phyloP scores from a whole-genome alignment of 2,797 vertebrate species.

The Sebastolobus alascanus region DNA sequence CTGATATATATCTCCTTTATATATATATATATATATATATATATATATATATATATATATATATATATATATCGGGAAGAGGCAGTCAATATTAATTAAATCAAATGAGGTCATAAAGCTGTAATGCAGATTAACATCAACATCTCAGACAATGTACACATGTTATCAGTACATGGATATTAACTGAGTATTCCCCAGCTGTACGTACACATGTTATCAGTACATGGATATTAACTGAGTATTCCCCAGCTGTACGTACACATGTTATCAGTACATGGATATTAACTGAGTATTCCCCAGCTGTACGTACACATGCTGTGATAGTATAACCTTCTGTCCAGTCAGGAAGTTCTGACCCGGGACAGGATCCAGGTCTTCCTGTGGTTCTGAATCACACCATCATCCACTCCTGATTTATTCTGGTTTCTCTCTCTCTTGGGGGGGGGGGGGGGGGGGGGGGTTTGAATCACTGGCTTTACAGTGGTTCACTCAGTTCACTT shows the following conservation, averaged over 20 bases:
- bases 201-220: too few species aligned
- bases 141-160: neutral
- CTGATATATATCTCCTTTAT: too few species aligned
- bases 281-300: too few species aligned
- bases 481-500: conserved; percentile 23
- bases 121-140: neutral
- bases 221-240: too few species aligned
- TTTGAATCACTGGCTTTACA: conserved; percentile 46
- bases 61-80: neutral
- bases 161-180: neutral
- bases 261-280: too few species aligned
- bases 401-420: conserved; percentile 1
- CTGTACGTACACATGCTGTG: too few species aligned
- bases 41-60: too few species aligned
- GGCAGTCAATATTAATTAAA: neutral
- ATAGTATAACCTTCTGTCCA: neutral
- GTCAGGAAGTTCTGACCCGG: neutral
- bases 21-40: too few species aligned
- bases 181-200: neutral
- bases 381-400: neutral
- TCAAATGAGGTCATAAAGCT: neutral
- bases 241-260: too few species aligned
- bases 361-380: neutral
- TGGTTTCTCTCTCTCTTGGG: neutral
- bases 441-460: conserved; percentile 1